Percentiles rank a stretch among this genome's conserved stretches.
phyloP scores from a whole-genome alignment of 2,113 vertebrate species.

The Anarhynchus alexandrinus region DNA sequence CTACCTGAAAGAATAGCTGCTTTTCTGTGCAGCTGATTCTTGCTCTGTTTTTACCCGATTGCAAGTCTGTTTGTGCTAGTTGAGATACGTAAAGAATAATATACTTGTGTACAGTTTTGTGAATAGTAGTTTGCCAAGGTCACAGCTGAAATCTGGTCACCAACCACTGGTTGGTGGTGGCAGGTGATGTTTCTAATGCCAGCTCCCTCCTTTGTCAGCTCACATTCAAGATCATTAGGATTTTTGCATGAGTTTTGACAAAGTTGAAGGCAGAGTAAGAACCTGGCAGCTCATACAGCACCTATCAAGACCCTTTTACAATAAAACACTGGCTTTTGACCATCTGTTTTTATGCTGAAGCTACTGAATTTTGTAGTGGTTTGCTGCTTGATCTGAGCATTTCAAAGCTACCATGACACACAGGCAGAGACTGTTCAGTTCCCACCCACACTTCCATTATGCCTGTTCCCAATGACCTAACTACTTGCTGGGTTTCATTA shows the following conservation, averaged over 20 bases:
- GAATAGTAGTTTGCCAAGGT: background rate
- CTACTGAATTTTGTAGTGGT: background rate
- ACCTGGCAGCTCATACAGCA: background rate
- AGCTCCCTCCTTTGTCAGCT: background rate
- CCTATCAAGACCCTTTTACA: background rate
- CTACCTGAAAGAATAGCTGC: background rate
- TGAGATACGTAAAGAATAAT: background rate
- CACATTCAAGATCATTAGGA: rapidly evolving
- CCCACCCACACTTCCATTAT: slow-evolving; percentile 13
- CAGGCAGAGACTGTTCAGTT: background rate
- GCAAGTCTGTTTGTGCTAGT: background rate
- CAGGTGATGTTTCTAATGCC: background rate
- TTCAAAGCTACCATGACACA: background rate
- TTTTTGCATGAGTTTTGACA: background rate
- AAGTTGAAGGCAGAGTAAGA: background rate
- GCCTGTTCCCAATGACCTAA: slow-evolving; percentile 1
- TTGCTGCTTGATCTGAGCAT: background rate
- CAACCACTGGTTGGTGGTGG: background rate
- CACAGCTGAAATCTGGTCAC: background rate
- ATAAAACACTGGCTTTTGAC: background rate
- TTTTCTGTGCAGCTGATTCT: background rate
- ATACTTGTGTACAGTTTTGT: background rate
- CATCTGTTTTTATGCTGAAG: background rate
- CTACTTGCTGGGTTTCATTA: background rate
- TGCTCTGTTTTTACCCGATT: background rate